Evolutionary conservation across 2,888 invertebrate species (phyloP).

Genomic region (Ornithoptera alexandrae): DNA sequence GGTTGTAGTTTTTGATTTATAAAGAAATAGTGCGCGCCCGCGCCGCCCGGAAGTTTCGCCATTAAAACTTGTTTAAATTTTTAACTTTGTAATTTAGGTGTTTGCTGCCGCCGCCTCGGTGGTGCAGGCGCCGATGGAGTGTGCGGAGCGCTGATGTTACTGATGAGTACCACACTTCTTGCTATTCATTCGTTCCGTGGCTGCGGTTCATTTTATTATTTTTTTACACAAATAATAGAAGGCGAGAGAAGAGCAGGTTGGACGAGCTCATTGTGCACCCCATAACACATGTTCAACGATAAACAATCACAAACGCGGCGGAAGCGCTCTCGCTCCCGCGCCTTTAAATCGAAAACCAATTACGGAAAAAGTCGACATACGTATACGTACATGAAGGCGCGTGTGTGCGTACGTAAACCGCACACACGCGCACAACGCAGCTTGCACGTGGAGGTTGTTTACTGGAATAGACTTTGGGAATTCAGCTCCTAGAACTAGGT

Average conservation of each 20-base stretch:
- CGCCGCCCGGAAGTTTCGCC: conserved; percentile 13
- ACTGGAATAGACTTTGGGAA: conserved; percentile 9
- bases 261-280: background rate
- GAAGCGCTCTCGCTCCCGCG: conserved; percentile 32
- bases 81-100: conserved; percentile 10
- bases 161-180: no score
- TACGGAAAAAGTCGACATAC: conserved; percentile 72
- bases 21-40: conserved; percentile 33
- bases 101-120: no score
- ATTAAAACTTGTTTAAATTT: conserved; percentile 28
- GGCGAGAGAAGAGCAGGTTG: background rate
- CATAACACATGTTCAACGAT: conserved; percentile 4
- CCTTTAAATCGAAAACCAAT: conserved; percentile 68
- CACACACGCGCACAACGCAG: conserved; percentile 9
- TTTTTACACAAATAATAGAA: no score
- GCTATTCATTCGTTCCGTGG: no score
- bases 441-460: background rate
- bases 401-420: conserved; percentile 33
- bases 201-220: no score
- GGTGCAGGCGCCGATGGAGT: no score
- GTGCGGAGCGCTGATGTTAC: no score
- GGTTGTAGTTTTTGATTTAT: conserved; percentile 53
- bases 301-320: conserved; percentile 26
- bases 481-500: no score
- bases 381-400: conserved; percentile 41